Evolutionary conservation across 1,140 invertebrate genomes (phyloP).

Genomic region (Ditylenchus dipsaci): DNA sequence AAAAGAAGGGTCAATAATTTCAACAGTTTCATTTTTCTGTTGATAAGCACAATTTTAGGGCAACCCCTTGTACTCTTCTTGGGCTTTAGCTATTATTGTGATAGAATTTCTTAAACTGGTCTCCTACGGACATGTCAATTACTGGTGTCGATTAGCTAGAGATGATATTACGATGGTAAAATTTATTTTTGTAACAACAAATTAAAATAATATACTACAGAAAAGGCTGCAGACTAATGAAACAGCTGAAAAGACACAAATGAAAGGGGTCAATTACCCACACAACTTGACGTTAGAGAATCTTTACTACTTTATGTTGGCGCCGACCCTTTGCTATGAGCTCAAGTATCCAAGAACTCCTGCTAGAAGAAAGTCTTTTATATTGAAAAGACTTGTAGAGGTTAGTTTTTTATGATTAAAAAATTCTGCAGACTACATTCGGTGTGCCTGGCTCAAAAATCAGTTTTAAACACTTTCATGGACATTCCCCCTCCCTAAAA

Average conservation of each 20-base stretch:
- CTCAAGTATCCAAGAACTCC: slow-evolving; percentile 87
- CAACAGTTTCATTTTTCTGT: too few relatives aligned
- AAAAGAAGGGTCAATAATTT: too few relatives aligned
- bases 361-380: slow-evolving; percentile 72
- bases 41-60: slow-evolving; percentile 5
- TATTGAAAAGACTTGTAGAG: slow-evolving; percentile 61
- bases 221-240: neutral
- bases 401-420: slow-evolving; percentile 3
- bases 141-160: slow-evolving; percentile 73
- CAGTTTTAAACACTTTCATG: too few relatives aligned
- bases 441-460: too few relatives aligned
- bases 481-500: too few relatives aligned
- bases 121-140: slow-evolving; percentile 92
- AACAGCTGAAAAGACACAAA: neutral
- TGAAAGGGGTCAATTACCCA: slow-evolving; percentile 65
- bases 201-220: neutral
- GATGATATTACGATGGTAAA: slow-evolving; percentile 7
- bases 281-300: slow-evolving; percentile 82
- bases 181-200: neutral
- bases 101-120: slow-evolving; percentile 88
- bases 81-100: slow-evolving; percentile 73
- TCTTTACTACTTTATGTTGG: slow-evolving; percentile 85
- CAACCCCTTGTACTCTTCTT: slow-evolving; percentile 49
- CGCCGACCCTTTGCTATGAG: slow-evolving; percentile 96
- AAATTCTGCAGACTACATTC: too few relatives aligned